phyloP scores from a whole-genome alignment of 2,113 vertebrate species.

The Rostratula benghalensis region DNA sequence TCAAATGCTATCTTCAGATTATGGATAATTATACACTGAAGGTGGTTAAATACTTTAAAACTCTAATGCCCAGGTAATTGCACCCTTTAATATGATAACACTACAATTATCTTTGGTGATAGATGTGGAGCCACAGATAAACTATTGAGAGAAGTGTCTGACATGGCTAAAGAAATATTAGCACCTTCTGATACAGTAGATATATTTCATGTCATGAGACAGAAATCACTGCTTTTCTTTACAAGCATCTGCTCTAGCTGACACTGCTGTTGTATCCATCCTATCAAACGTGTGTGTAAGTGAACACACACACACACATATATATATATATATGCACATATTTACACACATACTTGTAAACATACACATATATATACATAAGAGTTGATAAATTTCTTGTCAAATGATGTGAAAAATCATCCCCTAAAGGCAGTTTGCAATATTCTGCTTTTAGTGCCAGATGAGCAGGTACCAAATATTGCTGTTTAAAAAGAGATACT shows the following conservation, averaged over 20 bases:
- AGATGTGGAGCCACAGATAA: neutral
- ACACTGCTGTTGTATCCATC: neutral
- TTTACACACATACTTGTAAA: neutral
- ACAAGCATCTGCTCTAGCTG: neutral
- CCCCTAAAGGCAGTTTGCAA: neutral
- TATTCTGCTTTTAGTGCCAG: neutral
- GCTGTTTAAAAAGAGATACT: neutral
- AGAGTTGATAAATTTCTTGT: neutral
- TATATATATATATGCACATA: too few relatives aligned
- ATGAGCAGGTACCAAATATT: neutral
- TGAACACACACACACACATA: neutral
- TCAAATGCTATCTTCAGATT: slow-evolving; percentile 53
- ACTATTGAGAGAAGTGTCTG: neutral
- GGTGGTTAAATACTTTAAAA: slow-evolving; percentile 42
- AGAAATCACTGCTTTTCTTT: neutral
- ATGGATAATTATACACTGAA: slow-evolving; percentile 52
- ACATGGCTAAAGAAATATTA: neutral
- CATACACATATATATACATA: neutral
- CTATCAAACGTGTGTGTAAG: fast-evolving
- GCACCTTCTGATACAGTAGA: neutral
- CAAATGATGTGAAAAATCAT: neutral
- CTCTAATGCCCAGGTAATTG: slow-evolving; percentile 45
- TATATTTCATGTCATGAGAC: neutral
- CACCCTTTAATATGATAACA: neutral
- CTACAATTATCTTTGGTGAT: neutral